phyloP scores from a whole-genome alignment of 2,888 invertebrate species.

The Rhagium mordax region DNA sequence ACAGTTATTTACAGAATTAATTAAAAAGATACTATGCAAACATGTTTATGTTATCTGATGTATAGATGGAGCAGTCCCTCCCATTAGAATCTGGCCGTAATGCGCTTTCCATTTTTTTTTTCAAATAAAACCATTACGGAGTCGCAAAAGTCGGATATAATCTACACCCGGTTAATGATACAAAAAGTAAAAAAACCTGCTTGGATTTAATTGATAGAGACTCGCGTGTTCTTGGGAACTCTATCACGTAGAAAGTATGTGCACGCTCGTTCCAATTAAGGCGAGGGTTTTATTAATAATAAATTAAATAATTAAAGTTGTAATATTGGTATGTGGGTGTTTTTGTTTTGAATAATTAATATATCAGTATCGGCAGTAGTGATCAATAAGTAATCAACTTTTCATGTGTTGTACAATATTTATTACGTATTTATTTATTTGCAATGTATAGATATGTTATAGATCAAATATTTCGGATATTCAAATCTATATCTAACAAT shows the following conservation, averaged over 20 bases:
- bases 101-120: constrained; percentile 34
- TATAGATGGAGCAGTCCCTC: constrained; percentile 42
- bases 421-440: too few relatives aligned
- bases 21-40: constrained; percentile 48
- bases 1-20: constrained; percentile 49
- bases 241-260: background rate
- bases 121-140: constrained; percentile 34
- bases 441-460: too few relatives aligned
- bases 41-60: constrained; percentile 44
- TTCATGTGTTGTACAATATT: too few relatives aligned
- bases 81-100: constrained; percentile 44
- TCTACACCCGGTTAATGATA: constrained; percentile 53
- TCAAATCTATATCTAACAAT: too few relatives aligned
- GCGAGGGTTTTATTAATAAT: background rate
- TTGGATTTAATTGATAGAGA: constrained; percentile 41
- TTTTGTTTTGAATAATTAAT: background rate
- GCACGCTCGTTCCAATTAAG: background rate
- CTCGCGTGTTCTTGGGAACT: constrained; percentile 8
- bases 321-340: background rate
- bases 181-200: constrained; percentile 45
- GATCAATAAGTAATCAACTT: background rate
- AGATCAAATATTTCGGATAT: too few relatives aligned
- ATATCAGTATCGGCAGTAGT: background rate
- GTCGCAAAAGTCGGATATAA: constrained; percentile 48
- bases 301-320: background rate